Base-by-base conservation (phyloP, 2,797 vertebrate species). In the Gymnocypris eckloni region DNA sequence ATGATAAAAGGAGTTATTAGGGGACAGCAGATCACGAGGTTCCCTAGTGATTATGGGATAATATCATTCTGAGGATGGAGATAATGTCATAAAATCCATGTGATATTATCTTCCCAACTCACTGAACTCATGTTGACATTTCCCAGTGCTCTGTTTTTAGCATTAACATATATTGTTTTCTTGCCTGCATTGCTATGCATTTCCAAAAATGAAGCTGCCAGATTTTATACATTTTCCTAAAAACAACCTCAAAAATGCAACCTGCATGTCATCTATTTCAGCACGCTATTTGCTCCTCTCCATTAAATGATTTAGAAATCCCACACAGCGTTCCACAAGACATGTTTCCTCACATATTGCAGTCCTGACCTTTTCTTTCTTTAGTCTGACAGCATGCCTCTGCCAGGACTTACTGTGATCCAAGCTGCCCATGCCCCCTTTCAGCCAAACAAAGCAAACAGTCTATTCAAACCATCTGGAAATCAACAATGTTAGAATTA, bases 311-410 rank as follows among this genome's bases (percentile, higher is more conserved):
- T 85, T 85, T 72, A 64, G 64, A 78, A 77, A 39, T 78, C 61
- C 41, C 45, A 67, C 39, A 78, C 22, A 54, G 45, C 25, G 56
- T 78, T 75, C 70, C 64, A 54, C 28, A 69, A 77, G 67, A 84
- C 64, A 78, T 56, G 76, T 71, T 61, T 79, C 64, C 50, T 56
- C 69, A 83, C 48, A 83, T 82, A 88, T 80, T 52, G 75, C 54
- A 33, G 50, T 37, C 61, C 39, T 93, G 93, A 95, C 93, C 93
- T 95, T 95, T 93, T 25, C 89, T 91, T 87, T 91, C 91, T 90
- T 92, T 94, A 92, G 93, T 79, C 84, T 88, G 83, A 86, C 80
- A 83, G 77, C 91, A 89, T 48, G 87, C 90, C 45, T 85, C 90
- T 73, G 85, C 87, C 70, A 86, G 85, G 89, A 87, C 93, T 93